phyloP scores from a whole-genome alignment of 2,113 vertebrate species.

The Myiopsitta monachus region DNA sequence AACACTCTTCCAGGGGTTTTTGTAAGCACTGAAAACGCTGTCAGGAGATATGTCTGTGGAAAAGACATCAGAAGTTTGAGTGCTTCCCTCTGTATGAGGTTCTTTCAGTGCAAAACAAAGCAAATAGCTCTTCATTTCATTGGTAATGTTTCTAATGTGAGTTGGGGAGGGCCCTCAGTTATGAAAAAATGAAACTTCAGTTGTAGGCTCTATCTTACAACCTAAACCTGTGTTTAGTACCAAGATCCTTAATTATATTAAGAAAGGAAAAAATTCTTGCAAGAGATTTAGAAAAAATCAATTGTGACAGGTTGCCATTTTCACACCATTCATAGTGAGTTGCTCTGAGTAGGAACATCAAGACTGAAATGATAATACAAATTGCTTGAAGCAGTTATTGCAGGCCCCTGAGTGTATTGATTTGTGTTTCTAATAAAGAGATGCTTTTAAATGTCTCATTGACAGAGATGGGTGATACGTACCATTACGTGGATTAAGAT shows the following conservation, averaged over 20 bases:
- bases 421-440: slow-evolving; percentile 80
- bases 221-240: slow-evolving; percentile 41
- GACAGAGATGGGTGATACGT: slow-evolving; percentile 69
- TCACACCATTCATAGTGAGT: slow-evolving; percentile 73
- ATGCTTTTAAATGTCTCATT: slow-evolving; percentile 73
- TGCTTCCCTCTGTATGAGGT: not conserved
- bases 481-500: slow-evolving; percentile 65
- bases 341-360: slow-evolving; percentile 65
- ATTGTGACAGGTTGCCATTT: slow-evolving; percentile 78
- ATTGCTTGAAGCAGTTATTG: slow-evolving; percentile 70
- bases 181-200: not conserved
- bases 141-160: slow-evolving; percentile 7
- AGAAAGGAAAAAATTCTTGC: slow-evolving; percentile 42
- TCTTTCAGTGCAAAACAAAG: slow-evolving; percentile 27
- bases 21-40: not conserved
- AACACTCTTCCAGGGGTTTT: not conserved
- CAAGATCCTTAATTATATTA: slow-evolving; percentile 62
- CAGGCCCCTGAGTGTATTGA: slow-evolving; percentile 74
- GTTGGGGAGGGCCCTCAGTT: not conserved
- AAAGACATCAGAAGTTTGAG: not conserved
- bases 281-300: slow-evolving; percentile 54
- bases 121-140: slow-evolving; percentile 34
- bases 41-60: not conserved
- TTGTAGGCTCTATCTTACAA: slow-evolving; percentile 30
- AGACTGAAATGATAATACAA: slow-evolving; percentile 74